These are phyloP conservation scores for Nebria ingens DNA, from an alignment of 1,140 invertebrate genomes.

Conservation along the genomic window DNA sequence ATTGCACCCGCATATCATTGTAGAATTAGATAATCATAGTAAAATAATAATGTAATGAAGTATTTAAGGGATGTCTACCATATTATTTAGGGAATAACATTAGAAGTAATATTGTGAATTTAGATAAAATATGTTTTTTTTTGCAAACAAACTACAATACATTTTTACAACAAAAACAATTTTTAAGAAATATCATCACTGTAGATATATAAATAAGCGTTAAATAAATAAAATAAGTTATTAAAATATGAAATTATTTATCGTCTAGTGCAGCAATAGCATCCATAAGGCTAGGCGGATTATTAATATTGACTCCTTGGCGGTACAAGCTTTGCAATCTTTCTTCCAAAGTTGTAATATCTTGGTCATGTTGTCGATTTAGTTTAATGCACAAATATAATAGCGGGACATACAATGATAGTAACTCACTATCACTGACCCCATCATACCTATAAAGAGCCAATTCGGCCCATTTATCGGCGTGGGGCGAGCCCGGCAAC, in stretches of 20 bases:
- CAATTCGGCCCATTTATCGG: conserved; percentile 56
- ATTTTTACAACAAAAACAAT: no score
- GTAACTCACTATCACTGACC: conserved; percentile 51
- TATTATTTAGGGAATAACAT: no score
- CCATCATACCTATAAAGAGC: conserved; percentile 54
- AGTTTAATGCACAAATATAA: conserved; percentile 55
- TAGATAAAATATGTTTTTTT: no score
- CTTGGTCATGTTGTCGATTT: conserved; percentile 52
- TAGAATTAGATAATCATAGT: no score
- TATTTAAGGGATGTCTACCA: no score
- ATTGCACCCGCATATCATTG: no score
- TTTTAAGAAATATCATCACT: no score
- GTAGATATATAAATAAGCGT: no score
- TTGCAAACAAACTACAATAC: no score
- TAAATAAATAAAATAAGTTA: conserved; percentile 1
- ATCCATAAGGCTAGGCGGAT: conserved; percentile 43
- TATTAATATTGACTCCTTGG: conserved; percentile 48
- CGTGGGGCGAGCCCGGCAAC: conserved; percentile 41
- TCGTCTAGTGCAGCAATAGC: conserved; percentile 42
- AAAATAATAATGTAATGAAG: no score
- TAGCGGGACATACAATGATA: conserved; percentile 57
- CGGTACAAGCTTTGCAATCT: conserved; percentile 45
- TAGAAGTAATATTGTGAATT: no score
- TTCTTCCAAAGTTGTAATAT: conserved; percentile 47
- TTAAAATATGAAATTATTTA: neutral